Percentiles rank a stretch among this genome's conserved stretches.
These are phyloP conservation scores for Drosophila meridiana DNA, from an alignment of 2,888 invertebrate species.

Conservation along the genomic window DNA sequence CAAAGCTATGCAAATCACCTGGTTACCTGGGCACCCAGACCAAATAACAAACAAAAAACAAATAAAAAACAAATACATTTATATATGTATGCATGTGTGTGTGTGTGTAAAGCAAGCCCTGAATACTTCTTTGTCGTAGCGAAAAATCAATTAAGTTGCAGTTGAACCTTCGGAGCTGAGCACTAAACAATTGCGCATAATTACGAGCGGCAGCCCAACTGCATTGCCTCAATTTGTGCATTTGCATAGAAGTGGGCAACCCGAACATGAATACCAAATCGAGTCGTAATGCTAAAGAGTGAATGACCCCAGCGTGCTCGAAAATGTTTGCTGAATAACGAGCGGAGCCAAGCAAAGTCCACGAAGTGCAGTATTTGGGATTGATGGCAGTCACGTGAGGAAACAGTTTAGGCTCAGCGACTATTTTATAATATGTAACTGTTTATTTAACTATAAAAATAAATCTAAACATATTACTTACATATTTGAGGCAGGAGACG, in stretches of 20 bases:
- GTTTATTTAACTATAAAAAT: no score
- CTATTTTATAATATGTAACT: neutral
- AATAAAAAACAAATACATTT: neutral
- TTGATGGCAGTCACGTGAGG: neutral
- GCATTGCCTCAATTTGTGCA: constrained; percentile 77
- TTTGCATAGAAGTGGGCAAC: constrained; percentile 61
- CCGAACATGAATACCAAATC: constrained; percentile 61
- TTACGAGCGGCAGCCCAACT: constrained; percentile 55
- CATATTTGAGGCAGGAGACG: no score
- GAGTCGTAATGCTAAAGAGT: constrained; percentile 65
- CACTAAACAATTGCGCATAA: constrained; percentile 81
- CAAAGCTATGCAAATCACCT: constrained; percentile 70
- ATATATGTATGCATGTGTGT: neutral
- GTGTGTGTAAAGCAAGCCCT: constrained; percentile 1
- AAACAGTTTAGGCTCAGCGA: neutral
- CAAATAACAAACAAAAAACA: constrained; percentile 6
- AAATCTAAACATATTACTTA: no score
- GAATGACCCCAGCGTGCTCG: constrained; percentile 63
- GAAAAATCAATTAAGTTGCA: constrained; percentile 75
- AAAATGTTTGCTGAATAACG: neutral
- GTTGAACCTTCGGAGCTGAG: constrained; percentile 71
- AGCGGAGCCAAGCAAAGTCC: neutral
- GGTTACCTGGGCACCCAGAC: constrained; percentile 6
- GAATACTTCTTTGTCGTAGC: constrained; percentile 35
- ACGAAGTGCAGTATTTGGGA: neutral